Base-by-base conservation (phyloP, 2,797 vertebrate genomes). In the Centroberyx gerrardi region DNA sequence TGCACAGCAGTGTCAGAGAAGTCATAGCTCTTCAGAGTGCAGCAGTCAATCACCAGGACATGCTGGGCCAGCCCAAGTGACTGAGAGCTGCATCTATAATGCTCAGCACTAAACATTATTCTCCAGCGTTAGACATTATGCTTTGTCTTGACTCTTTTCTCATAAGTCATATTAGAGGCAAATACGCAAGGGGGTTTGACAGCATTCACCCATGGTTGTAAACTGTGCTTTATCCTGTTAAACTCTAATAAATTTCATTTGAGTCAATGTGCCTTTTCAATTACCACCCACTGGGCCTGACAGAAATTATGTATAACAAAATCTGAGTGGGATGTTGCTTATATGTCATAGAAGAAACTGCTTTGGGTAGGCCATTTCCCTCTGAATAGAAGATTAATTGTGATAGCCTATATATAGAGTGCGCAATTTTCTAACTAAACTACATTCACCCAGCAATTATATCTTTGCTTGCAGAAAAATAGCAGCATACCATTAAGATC, bases 1-100 rank as follows among this genome's bases (percentile, higher is more conserved):
- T 28, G 72, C 62, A 74, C 67, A 70, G 86, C 79, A 81, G 87
- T 90, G 90, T 92, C 83, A 89, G 52, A 74, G 63, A 79, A 91
- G 90, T 88, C 87, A 80, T 63, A 76, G 82, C 86, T 82, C 85
- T 54, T 75, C 72, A 66, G 67, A 74, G 78, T 58, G 82, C 61
- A 72, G 78, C 85, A 86, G 84, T 89, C 88, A 87, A 76, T 86
- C 88, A 89, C 59, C 70, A 68, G 64, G 54, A 70, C 76, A 56
- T 38, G 33, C 72, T 53, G 72, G 83, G 83, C 79, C 84, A 78
- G 74, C 58, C 63, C 54, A 60, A 69, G 44, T 49, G 18, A 60
- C n/a, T 53, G 53, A 80, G 76, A 67, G 66, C 74, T 71, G 42
- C 71, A 79, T 56, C 18, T 55, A 51, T 63, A 48, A 79, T 54